Conservation (phyloP, 2,113 vertebrate species). For the Gopherus evgoodei region DNA sequence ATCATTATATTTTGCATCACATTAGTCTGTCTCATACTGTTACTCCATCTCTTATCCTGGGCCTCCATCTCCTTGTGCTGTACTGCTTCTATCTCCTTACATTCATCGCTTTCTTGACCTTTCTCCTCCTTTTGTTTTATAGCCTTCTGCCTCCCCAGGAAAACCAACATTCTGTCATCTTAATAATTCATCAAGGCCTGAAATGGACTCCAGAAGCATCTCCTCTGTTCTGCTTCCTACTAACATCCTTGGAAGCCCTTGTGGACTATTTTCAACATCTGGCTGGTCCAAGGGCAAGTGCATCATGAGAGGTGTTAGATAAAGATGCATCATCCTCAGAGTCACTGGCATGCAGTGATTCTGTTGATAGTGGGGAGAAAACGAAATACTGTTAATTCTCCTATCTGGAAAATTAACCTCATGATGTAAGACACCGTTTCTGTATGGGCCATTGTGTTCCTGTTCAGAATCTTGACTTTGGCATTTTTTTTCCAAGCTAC, state of each 20-base stretch:
- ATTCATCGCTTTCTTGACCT: background rate
- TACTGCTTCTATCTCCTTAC: background rate
- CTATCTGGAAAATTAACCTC: background rate
- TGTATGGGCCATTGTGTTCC: background rate
- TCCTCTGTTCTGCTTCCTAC: background rate
- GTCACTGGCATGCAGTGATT: background rate
- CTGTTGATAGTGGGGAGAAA: slow-evolving; percentile 33
- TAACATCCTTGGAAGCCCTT: background rate
- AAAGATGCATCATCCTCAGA: background rate
- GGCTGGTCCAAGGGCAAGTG: background rate
- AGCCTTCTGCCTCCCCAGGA: background rate
- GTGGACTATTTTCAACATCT: slow-evolving; percentile 17
- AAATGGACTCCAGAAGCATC: slow-evolving; percentile 23
- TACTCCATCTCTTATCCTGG: background rate
- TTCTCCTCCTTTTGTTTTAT: slow-evolving; percentile 3
- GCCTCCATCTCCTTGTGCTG: background rate
- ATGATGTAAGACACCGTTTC: background rate
- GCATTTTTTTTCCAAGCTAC: background rate
- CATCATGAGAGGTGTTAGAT: slow-evolving; percentile 12
- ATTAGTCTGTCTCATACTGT: background rate
- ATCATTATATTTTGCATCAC: background rate
- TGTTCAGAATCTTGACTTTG: background rate
- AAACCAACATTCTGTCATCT: slow-evolving; percentile 8
- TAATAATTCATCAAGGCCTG: slow-evolving; percentile 28
- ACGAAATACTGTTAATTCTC: background rate